Percentiles rank a stretch among this genome's conserved stretches.
phyloP scores from a whole-genome alignment of 2,797 vertebrate genomes.

The Picus viridis region DNA sequence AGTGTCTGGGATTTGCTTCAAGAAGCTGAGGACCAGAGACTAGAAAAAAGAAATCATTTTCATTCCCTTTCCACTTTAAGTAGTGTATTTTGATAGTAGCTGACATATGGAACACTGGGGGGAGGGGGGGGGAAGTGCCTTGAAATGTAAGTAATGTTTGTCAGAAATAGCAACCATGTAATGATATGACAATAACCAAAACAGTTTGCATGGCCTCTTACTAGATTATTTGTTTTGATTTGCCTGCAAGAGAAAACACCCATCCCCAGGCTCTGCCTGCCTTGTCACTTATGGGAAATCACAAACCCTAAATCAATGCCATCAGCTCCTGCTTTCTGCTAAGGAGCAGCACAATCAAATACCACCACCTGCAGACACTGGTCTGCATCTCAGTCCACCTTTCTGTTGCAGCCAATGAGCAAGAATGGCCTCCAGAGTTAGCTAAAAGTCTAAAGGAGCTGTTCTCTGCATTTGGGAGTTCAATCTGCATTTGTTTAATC shows the following conservation, averaged over 20 bases:
- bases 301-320: not conserved
- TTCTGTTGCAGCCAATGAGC: not conserved
- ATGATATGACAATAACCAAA: slow-evolving; percentile 27
- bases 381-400: not conserved
- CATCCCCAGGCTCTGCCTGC: not conserved
- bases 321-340: not conserved
- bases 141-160: slow-evolving; percentile 9
- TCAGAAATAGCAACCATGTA: slow-evolving; percentile 27
- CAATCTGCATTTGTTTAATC: not conserved
- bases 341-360: slow-evolving; percentile 19
- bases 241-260: slow-evolving; percentile 6
- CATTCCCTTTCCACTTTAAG: not conserved
- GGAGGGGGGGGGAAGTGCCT: not conserved
- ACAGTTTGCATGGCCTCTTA: not conserved
- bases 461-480: not conserved
- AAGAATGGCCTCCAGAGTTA: not conserved
- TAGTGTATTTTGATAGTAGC: not conserved
- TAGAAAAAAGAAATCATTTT: not conserved
- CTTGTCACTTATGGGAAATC: slow-evolving; percentile 16
- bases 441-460: not conserved
- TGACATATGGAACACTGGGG: slow-evolving; percentile 29
- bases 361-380: slow-evolving; percentile 35
- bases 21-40: not conserved
- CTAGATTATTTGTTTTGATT: slow-evolving; percentile 36
- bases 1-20: not conserved